A percentile compares a stretch with the other conserved stretches of the same genome.
Evolutionary conservation across 2,888 invertebrate genomes (phyloP).

Genomic region (Meghimatium bilineatum): DNA sequence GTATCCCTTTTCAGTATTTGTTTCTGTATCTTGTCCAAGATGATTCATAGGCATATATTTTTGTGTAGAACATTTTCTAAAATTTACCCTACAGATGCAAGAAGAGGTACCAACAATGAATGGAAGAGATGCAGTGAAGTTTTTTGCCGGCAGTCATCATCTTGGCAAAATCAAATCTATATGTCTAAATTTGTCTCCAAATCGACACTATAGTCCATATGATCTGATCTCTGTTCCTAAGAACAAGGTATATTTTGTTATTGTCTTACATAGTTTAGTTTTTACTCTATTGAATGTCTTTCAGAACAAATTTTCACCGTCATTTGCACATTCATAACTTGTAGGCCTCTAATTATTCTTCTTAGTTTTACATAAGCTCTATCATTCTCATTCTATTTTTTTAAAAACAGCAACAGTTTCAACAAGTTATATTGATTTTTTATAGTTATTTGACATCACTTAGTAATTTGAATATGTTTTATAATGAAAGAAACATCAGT

Average conservation of each 20-base stretch:
- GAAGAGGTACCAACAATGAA: conserved; percentile 67
- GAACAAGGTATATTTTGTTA: conserved; percentile 65
- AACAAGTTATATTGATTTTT: too few species aligned
- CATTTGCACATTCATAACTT: too few species aligned
- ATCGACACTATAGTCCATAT: conserved; percentile 72
- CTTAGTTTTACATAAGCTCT: too few species aligned
- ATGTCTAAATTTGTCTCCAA: conserved; percentile 72
- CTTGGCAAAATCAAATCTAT: conserved; percentile 73
- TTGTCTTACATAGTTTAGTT: background rate
- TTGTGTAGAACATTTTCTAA: background rate
- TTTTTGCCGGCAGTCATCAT: conserved; percentile 73
- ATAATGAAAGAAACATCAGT: too few species aligned
- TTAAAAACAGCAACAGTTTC: too few species aligned
- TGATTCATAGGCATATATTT: background rate
- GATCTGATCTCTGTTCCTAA: conserved; percentile 73
- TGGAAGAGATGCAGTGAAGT: conserved; percentile 75
- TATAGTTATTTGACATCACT: too few species aligned
- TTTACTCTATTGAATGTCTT: background rate
- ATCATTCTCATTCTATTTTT: too few species aligned
- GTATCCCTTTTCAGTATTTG: background rate
- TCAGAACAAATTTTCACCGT: too few species aligned
- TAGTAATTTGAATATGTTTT: too few species aligned
- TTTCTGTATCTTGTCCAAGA: background rate
- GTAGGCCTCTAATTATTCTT: too few species aligned
- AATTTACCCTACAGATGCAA: conserved; percentile 47